phyloP scores from a whole-genome alignment of 2,113 vertebrate species.

The Suncus etruscus region DNA sequence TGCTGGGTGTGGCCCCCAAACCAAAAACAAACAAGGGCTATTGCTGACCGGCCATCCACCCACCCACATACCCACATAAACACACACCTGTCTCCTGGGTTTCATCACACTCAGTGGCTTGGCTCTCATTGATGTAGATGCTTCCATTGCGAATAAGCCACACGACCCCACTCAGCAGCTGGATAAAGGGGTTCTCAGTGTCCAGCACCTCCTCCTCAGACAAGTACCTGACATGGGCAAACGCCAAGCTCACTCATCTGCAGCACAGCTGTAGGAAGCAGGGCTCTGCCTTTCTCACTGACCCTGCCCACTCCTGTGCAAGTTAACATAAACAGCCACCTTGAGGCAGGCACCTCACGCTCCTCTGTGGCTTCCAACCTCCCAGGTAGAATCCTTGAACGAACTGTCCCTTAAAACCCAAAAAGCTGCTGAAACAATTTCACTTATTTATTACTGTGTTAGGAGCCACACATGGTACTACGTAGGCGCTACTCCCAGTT shows the following conservation, averaged over 20 bases:
- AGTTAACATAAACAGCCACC: not conserved
- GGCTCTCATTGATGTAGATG: slow-evolving; percentile 92
- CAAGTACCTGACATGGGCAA: slow-evolving; percentile 90
- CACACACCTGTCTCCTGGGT: slow-evolving; percentile 92
- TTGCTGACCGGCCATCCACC: too few species aligned
- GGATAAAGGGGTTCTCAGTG: slow-evolving; percentile 92
- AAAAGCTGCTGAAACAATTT: too few species aligned
- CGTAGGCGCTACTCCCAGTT: too few species aligned
- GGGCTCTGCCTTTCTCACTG: not conserved
- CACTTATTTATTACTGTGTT: too few species aligned
- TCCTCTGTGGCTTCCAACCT: not conserved
- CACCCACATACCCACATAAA: too few species aligned
- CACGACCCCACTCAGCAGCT: slow-evolving; percentile 95
- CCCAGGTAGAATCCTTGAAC: not conserved
- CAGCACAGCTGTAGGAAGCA: not conserved
- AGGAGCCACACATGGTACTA: too few species aligned
- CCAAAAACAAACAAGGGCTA: too few species aligned
- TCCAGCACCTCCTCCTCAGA: slow-evolving; percentile 94
- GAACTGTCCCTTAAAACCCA: too few species aligned
- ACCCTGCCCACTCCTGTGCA: not conserved
- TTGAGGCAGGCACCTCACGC: not conserved
- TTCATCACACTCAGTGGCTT: slow-evolving; percentile 88
- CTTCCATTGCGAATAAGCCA: slow-evolving; percentile 94
- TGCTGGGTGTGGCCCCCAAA: too few species aligned
- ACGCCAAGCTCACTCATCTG: slow-evolving; percentile 2